Evolutionary conservation across 2,113 vertebrate species (phyloP), one percentile per base, ranked within the genome.

Genomic region (Xenopus laevis): DNA sequence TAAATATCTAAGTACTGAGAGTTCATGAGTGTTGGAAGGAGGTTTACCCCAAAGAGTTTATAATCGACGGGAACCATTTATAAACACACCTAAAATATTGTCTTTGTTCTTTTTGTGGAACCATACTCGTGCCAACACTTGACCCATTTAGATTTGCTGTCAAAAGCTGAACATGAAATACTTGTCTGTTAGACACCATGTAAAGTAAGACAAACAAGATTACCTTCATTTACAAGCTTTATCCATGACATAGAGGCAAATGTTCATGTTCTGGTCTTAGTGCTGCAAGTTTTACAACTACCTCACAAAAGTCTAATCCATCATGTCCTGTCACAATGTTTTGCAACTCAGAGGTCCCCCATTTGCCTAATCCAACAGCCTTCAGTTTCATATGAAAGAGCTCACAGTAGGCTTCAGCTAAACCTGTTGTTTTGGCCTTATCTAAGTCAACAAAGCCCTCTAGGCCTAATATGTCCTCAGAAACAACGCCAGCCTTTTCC

Each of bases 351-450:
- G 79, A 79, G 86, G 71, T 85, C 79, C 68, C 47, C 79, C 84
- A 90, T 94, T 93, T 93, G 84, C 91, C 89, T 94, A 93, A 94
- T 92, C 90, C 90, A 88, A 77, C 82, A 87, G 88, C 77, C 85
- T 71, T 79, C 46, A 80, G 84, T 81, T 87, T 84, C 84, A 83
- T 86, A 84, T 86, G 84, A 91, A 91, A 90, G 84, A 81, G 79
- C 82, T 84, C 79, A 83, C 83, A 84, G 83, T 81, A 82, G 79
- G 81, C 64, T 76, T 80, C 81, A 87, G 87, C 75, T 13, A 74
- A 88, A 79, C 81, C 83, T 89, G 86, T 93, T 93, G 85, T 90
- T 86, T 89, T 85, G 74, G 71, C 84, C 86, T 86, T 90, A 90
- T 91, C 91, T 91, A 91, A 92, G 85, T 93, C 90, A 94, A 94